Conservation (phyloP, 2,888 invertebrate genomes). For the Callinectes sapidus region DNA sequence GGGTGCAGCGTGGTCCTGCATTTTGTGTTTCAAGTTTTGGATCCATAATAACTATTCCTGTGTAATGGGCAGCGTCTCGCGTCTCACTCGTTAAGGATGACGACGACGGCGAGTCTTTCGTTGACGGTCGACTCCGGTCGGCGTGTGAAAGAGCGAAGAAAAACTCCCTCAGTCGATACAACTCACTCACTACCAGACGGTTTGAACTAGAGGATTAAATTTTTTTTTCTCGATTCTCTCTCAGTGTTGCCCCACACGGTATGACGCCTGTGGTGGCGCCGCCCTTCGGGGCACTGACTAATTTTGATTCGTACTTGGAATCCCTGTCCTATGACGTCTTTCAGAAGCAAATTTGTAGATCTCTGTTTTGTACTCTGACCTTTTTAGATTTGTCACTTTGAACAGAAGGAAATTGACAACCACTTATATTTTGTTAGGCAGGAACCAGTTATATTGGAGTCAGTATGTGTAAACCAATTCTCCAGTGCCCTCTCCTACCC, state of each 20-base stretch:
- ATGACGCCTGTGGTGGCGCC: slow-evolving; percentile 34
- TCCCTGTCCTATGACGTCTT: slow-evolving; percentile 62
- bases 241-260: neutral
- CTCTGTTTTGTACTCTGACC: slow-evolving; percentile 57
- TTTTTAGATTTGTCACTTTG: slow-evolving; percentile 34
- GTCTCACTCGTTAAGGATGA: neutral
- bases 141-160: neutral
- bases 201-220: slow-evolving; percentile 39
- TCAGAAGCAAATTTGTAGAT: slow-evolving; percentile 54
- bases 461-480: slow-evolving; percentile 31
- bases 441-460: neutral
- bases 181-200: slow-evolving; percentile 32
- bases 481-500: slow-evolving; percentile 35
- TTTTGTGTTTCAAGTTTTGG: neutral
- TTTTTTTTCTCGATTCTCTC: slow-evolving; percentile 14
- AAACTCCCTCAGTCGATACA: neutral
- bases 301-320: slow-evolving; percentile 29
- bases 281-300: neutral
- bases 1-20: neutral
- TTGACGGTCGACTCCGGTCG: neutral
- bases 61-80: slow-evolving; percentile 19
- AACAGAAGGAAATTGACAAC: slow-evolving; percentile 22
- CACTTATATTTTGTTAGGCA: slow-evolving; percentile 16
- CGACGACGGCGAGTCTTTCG: neutral
- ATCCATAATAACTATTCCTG: neutral